Evolutionary conservation across 2,797 vertebrate genomes (phyloP), one percentile per base, ranked within the genome.

Genomic region (Cynodonichthys magdalenae): DNA sequence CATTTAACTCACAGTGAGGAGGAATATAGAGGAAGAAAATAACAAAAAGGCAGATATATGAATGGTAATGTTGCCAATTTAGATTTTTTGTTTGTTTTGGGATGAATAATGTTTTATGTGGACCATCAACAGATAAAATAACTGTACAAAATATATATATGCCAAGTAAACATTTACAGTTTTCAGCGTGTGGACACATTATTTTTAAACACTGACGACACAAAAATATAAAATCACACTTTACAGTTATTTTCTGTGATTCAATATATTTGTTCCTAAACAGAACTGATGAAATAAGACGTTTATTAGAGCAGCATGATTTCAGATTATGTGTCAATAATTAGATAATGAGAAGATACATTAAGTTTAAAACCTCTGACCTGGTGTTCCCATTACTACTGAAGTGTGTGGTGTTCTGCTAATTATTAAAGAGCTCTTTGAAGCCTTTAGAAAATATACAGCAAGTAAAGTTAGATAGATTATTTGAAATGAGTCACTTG

Each of bases 1-100:
- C 47, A 65, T 28, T 70, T 27, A 36, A 60, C 67, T 85, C 72
- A 72, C 66, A 77, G 63, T 80, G 75, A 82, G 71, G 45, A 70
- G 36, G 39, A 80, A 39, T 57, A 58, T 64, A 64, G 18, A 45
- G 63, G 44, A 67, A 68, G 66, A 47, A 51, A 51, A 69, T 61
- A 66, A 36, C 6, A 62, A 42, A 64, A 28, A 59, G 47, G 34
- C 17, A 54, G 49, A 49, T 53, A 59, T 49, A 27, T 42, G 8
- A 27, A 14, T 85, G n/a, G 14, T 72, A 36, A 44, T 24, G 24
- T 24, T 24, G 24, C 24, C 24, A 24, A 24, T 24, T 24, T 24
- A 24, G 24, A 24, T 24, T 45, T 58, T 71, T 29, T 71, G 77
- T 83, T 81, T 36, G 63, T 75, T 81, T 81, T 27, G 0, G 66